phyloP scores from a whole-genome alignment of 2,797 vertebrate species.

The Sebastes trivittatus region DNA sequence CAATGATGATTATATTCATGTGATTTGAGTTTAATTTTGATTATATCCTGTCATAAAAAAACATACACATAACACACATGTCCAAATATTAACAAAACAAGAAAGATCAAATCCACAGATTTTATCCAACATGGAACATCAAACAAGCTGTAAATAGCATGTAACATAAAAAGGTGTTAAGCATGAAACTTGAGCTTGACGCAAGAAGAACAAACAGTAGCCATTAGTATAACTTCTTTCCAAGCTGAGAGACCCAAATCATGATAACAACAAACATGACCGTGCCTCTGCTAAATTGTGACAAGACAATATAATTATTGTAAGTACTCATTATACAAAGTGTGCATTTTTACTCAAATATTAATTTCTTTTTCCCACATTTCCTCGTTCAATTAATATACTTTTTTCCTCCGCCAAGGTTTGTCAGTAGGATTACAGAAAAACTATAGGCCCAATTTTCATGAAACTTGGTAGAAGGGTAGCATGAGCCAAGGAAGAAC shows the following conservation, averaged over 20 bases:
- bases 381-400: accelerated
- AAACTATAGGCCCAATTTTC: background rate
- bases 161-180: background rate
- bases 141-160: background rate
- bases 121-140: background rate
- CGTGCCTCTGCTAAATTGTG: background rate
- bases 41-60: background rate
- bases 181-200: background rate
- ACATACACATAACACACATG: background rate
- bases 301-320: background rate
- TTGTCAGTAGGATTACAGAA: background rate
- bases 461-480: background rate
- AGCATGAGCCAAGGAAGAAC: no score
- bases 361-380: no score
- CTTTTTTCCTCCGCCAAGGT: no score
- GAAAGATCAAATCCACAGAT: background rate
- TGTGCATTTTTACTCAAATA: no score
- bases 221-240: background rate
- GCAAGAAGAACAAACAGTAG: background rate
- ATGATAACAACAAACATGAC: background rate
- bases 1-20: background rate
- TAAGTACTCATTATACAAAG: background rate
- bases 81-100: background rate
- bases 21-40: background rate
- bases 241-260: background rate